Evolutionary conservation across 2,113 vertebrate genomes (phyloP).

Genomic region (Zapus hudsonius): DNA sequence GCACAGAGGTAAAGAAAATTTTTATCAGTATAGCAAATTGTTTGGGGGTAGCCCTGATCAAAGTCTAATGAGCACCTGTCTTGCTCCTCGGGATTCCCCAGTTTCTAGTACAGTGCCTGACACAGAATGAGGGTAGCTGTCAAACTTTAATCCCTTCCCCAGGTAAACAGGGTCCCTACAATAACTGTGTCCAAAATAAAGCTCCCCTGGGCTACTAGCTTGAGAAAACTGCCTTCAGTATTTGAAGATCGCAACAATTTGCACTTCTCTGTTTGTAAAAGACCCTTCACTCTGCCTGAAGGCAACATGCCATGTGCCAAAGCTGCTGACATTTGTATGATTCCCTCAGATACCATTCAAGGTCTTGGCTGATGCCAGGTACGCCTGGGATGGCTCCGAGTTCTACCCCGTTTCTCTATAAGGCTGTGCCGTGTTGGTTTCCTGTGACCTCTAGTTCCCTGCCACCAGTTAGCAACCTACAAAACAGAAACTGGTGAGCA

Average conservation of each 20-base stretch:
- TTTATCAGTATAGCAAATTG: accelerated
- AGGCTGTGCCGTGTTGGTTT: not conserved
- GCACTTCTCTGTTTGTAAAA: not conserved
- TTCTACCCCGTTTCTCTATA: accelerated
- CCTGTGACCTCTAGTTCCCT: slow-evolving; percentile 46
- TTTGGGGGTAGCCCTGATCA: accelerated
- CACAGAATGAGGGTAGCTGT: not conserved
- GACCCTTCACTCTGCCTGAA: not conserved
- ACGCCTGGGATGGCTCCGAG: accelerated
- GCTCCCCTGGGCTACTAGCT: not conserved
- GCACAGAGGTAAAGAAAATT: accelerated
- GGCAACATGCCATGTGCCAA: not conserved
- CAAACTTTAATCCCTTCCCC: not conserved
- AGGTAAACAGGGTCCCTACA: not conserved
- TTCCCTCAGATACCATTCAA: not conserved
- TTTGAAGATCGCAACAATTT: slow-evolving; percentile 10
- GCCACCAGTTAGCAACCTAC: slow-evolving; percentile 53
- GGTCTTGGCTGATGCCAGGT: not conserved
- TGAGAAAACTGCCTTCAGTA: not conserved
- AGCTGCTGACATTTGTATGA: not conserved
- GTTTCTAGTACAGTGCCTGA: not conserved
- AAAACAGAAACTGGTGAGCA: slow-evolving; percentile 81
- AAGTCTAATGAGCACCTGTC: too few relatives aligned
- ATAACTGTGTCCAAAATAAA: not conserved
- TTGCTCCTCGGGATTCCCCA: not conserved